Conservation (phyloP, 2,888 invertebrate species). For the Carabus problematicus region DNA sequence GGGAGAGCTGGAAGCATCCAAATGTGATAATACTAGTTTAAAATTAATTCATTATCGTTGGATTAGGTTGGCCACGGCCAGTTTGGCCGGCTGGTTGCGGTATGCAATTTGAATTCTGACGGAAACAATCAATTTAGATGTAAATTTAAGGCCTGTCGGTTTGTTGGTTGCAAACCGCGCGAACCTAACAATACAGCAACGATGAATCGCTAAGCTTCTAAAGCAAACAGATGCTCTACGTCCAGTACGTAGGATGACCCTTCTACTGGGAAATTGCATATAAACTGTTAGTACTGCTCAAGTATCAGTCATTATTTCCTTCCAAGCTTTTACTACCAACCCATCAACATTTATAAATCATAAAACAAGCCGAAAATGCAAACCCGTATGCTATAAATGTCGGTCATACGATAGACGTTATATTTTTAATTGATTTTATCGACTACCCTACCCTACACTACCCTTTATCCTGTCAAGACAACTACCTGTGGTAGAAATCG, state of each 20-base stretch:
- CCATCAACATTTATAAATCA: too few relatives aligned
- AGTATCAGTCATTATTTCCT: too few relatives aligned
- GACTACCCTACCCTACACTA: too few relatives aligned
- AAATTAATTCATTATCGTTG: not conserved
- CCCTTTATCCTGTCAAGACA: too few relatives aligned
- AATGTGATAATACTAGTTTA: constrained; percentile 6
- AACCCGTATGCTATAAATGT: too few relatives aligned
- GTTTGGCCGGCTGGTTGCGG: constrained; percentile 21
- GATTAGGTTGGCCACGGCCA: constrained; percentile 1
- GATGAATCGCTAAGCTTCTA: constrained; percentile 2
- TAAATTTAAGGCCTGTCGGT: constrained; percentile 44
- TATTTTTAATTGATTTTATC: too few relatives aligned
- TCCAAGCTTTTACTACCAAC: too few relatives aligned
- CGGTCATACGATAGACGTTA: too few relatives aligned
- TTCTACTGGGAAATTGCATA: too few relatives aligned
- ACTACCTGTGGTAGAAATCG: too few relatives aligned
- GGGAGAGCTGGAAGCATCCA: not conserved
- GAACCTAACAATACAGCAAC: not conserved
- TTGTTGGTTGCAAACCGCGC: constrained; percentile 20
- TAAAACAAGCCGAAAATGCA: too few relatives aligned
- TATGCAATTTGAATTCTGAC: constrained; percentile 44
- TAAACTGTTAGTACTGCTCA: too few relatives aligned
- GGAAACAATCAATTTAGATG: constrained; percentile 48
- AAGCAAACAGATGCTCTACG: constrained; percentile 5
- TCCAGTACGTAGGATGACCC: not conserved